phyloP scores from a whole-genome alignment of 35 echinoderm and acorn worm genomes.

The Strongylocentrotus purpuratus region DNA sequence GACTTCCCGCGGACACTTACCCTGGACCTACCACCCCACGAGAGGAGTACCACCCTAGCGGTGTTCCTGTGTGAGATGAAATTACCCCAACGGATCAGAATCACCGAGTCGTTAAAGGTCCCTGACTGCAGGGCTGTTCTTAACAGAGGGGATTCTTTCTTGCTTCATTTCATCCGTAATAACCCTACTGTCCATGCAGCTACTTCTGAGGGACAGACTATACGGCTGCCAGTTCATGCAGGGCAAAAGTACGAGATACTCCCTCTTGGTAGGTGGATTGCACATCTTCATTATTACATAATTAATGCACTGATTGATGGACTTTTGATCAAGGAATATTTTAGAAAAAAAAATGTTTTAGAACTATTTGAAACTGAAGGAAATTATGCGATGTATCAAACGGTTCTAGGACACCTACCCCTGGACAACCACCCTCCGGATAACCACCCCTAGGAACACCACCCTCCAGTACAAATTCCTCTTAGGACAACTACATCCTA shows the following conservation, averaged over 20 bases:
- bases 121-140: not conserved
- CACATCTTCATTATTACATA: too few relatives aligned
- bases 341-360: too few relatives aligned
- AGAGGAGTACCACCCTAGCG: not conserved
- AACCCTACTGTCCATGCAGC: constrained; percentile 12
- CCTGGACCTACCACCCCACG: not conserved
- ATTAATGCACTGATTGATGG: too few relatives aligned
- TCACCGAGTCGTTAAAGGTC: not conserved
- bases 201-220: not conserved
- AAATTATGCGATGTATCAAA: too few relatives aligned
- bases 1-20: not conserved
- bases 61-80: not conserved
- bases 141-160: not conserved
- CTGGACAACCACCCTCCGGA: too few relatives aligned
- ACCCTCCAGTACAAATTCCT: too few relatives aligned
- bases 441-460: too few relatives aligned
- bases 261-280: constrained; percentile 5
- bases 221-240: not conserved
- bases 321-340: too few relatives aligned
- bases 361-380: too few relatives aligned
- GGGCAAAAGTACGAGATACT: constrained; percentile 28
- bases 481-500: too few relatives aligned
- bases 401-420: too few relatives aligned
- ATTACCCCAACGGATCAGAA: constrained; percentile 21
- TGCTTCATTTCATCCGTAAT: constrained; percentile 15